Base-by-base conservation (phyloP, 2,797 vertebrate genomes). In the Gymnoscopelus braueri region DNA sequence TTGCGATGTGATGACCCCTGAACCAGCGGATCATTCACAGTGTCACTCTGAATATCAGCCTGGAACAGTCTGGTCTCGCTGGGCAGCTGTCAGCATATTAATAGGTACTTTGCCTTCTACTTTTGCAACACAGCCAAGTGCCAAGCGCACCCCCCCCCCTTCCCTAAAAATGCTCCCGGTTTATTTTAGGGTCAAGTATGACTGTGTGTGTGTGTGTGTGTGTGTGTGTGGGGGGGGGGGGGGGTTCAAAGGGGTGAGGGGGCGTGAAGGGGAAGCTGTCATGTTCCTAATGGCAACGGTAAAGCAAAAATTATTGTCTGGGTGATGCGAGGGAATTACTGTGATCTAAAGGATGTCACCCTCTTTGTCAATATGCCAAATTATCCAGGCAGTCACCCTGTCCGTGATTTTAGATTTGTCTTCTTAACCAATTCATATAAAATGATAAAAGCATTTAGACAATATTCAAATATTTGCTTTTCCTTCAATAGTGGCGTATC, bases 21-120 rank as follows among this genome's bases (percentile, higher is more conserved):
- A 44, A 44, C 39, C 39, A 9, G 39, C 8, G 0, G 39, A 8
- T 10, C 39, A 44, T 52, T 49, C 15, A 63, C 11, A 53, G 35
- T 56, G 59, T 77, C 65, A 69, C 77, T 54, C 67, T 58, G 67
- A 69, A 72, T 80, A 75, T 86, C 78, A 81, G 70, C 64, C 72
- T 82, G 73, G 88, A 87, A 91, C 89, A 90, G 78, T 39, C 71
- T 88, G 88, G 84, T 77, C 90, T 84, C 73, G 75, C 84, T 83
- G 84, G 81, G 82, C 87, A 87, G 88, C 86, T 87, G 87, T 91
- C 81, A 63, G 80, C 75, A 72, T 93, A 93, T 93, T 88, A 92
- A 93, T 93, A 93, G 89, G 80, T 82, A 73, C 84, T 84, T 78
- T 83, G 87, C 82, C 80, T 80, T 68, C 82, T 67, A 75, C 86